phyloP scores from a whole-genome alignment of 2,797 vertebrate species.

The Calcarius lapponicus region DNA sequence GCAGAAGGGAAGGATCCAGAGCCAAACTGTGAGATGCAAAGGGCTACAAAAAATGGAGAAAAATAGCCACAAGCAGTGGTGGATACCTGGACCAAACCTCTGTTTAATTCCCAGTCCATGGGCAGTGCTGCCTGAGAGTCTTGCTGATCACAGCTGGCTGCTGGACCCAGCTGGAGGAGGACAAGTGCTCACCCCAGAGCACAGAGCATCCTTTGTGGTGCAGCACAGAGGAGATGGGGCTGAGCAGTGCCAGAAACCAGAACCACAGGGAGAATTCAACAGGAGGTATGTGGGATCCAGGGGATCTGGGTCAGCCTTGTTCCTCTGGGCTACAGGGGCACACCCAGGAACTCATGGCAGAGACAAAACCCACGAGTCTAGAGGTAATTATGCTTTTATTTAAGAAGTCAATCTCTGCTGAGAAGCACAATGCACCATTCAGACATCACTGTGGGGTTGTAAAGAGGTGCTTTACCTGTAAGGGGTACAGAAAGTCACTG shows the following conservation, averaged over 20 bases:
- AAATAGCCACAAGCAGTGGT: not conserved
- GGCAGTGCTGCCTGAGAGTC: not conserved
- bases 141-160: not conserved
- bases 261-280: not conserved
- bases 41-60: not conserved
- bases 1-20: not conserved
- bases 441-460: not conserved
- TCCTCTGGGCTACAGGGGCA: not conserved
- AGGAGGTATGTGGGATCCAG: not conserved
- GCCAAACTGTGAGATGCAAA: not conserved
- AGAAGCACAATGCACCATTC: not conserved
- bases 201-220: not conserved
- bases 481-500: not conserved
- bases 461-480: not conserved
- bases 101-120: not conserved
- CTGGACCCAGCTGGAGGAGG: not conserved
- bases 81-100: not conserved
- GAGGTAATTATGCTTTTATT: not conserved
- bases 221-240: not conserved
- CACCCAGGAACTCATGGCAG: not conserved
- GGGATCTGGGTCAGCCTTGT: fast-evolving
- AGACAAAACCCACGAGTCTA: not conserved
- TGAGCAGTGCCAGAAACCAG: not conserved
- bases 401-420: not conserved
- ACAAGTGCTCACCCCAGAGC: not conserved